Evolutionary conservation across 2,113 vertebrate species (phyloP).

Genomic region (Felis chaus): DNA sequence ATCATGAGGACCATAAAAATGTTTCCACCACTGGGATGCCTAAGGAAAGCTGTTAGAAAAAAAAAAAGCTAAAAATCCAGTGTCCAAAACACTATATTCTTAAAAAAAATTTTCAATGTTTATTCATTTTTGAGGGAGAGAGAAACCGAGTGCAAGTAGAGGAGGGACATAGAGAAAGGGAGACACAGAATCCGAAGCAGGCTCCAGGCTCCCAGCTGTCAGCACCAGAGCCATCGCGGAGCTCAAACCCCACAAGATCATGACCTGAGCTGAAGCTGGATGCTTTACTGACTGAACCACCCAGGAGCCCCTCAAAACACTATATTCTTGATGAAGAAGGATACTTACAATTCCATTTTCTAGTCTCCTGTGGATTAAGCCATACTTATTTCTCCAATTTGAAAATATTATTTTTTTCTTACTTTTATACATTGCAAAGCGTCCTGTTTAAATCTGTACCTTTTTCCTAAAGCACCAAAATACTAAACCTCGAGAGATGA

Average conservation of each 20-base stretch:
- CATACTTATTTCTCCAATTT: background rate
- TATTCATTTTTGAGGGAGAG: no score
- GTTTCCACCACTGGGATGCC: background rate
- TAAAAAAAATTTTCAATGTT: no score
- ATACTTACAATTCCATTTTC: background rate
- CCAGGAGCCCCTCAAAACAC: background rate
- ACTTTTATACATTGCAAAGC: background rate
- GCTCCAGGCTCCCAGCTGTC: no score
- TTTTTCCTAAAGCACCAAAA: background rate
- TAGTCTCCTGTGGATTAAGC: background rate
- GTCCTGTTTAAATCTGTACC: background rate
- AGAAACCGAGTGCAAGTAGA: no score
- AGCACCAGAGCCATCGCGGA: no score
- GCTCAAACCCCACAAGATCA: no score
- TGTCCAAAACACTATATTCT: background rate
- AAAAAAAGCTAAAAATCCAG: background rate
- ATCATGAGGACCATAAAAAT: background rate
- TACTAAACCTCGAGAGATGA: background rate
- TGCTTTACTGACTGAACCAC: no score
- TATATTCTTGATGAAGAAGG: background rate
- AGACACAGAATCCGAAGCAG: no score
- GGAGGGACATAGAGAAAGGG: no score
- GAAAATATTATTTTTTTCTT: background rate
- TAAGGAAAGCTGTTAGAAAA: background rate
- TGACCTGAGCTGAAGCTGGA: no score